Conservation (phyloP, 2,797 vertebrate species). For the Moxostoma hubbsi region DNA sequence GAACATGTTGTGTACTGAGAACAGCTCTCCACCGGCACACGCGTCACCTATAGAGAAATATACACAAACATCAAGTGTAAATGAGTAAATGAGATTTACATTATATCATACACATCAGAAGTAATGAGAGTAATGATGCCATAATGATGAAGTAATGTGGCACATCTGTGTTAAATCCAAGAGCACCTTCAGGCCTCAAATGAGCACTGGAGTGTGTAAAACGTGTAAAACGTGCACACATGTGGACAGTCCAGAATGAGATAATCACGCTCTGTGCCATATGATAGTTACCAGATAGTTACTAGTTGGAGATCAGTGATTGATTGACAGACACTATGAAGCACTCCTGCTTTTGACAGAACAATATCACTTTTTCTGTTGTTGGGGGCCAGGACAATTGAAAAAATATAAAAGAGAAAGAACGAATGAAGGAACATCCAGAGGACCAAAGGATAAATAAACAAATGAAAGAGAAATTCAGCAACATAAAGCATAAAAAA, state of each 20-base stretch:
- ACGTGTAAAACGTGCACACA: slow-evolving; percentile 1
- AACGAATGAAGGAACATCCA: too few relatives aligned
- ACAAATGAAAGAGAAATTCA: too few relatives aligned
- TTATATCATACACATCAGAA: not conserved
- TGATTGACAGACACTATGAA: slow-evolving; percentile 22
- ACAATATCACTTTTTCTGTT: too few relatives aligned
- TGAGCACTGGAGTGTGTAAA: slow-evolving; percentile 30
- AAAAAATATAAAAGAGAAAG: too few relatives aligned
- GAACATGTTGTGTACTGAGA: slow-evolving; percentile 92
- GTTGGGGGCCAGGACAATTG: too few relatives aligned
- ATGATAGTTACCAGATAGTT: slow-evolving; percentile 49
- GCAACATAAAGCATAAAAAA: too few relatives aligned
- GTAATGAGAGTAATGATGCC: not conserved
- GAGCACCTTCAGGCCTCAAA: slow-evolving; percentile 51
- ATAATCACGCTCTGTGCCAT: slow-evolving; percentile 38
- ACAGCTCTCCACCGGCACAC: slow-evolving; percentile 95
- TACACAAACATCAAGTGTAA: not conserved
- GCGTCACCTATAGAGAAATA: slow-evolving; percentile 81
- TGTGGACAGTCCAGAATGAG: slow-evolving; percentile 36
- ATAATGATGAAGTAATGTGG: slow-evolving; percentile 5
- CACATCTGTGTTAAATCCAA: slow-evolving; percentile 52
- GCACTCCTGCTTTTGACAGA: too few relatives aligned
- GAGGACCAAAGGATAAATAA: too few relatives aligned
- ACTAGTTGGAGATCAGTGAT: slow-evolving; percentile 35
- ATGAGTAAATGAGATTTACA: too few relatives aligned